Percentiles rank a stretch among this genome's conserved stretches.
Evolutionary conservation across 2,888 invertebrate species (phyloP).

Genomic region (Caenorhabditis uteleia): DNA sequence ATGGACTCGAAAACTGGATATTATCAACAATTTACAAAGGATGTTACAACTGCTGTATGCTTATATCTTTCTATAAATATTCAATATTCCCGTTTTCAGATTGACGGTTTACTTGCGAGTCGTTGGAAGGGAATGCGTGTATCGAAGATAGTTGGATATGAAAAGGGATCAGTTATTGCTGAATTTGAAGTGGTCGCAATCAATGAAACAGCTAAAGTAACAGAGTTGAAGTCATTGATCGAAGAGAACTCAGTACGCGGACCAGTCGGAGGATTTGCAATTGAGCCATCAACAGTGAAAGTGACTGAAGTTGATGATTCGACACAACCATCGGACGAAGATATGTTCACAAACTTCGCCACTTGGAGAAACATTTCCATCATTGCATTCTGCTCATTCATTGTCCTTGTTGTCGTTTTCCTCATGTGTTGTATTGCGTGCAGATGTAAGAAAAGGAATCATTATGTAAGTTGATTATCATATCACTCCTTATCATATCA

Average conservation of each 20-base stretch:
- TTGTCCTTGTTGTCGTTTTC: slow-evolving; percentile 32
- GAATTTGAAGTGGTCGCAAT: slow-evolving; percentile 50
- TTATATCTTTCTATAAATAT: neutral
- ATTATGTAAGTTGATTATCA: slow-evolving; percentile 52
- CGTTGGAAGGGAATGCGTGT: slow-evolving; percentile 54
- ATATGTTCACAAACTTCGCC: slow-evolving; percentile 20
- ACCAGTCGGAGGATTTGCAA: slow-evolving; percentile 39
- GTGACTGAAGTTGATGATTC: slow-evolving; percentile 44
- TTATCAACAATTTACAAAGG: slow-evolving; percentile 55
- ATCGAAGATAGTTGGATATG: slow-evolving; percentile 49
- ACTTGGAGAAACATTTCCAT: slow-evolving; percentile 37
- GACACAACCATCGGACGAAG: slow-evolving; percentile 20
- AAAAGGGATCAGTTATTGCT: slow-evolving; percentile 52
- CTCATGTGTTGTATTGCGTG: slow-evolving; percentile 42
- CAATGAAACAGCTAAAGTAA: slow-evolving; percentile 38
- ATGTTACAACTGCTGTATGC: slow-evolving; percentile 44
- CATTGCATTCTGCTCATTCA: slow-evolving; percentile 27
- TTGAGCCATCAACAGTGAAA: slow-evolving; percentile 56
- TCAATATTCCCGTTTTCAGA: slow-evolving; percentile 1
- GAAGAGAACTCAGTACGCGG: slow-evolving; percentile 57
- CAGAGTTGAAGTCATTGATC: slow-evolving; percentile 49
- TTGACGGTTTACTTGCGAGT: slow-evolving; percentile 41
- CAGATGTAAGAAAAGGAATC: slow-evolving; percentile 30
- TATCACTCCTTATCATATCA: too few species aligned
- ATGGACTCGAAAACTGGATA: slow-evolving; percentile 47